These are phyloP conservation scores for Myanophis thanlyinensis DNA, from an alignment of 2,113 vertebrate genomes.

Conservation along the genomic window DNA sequence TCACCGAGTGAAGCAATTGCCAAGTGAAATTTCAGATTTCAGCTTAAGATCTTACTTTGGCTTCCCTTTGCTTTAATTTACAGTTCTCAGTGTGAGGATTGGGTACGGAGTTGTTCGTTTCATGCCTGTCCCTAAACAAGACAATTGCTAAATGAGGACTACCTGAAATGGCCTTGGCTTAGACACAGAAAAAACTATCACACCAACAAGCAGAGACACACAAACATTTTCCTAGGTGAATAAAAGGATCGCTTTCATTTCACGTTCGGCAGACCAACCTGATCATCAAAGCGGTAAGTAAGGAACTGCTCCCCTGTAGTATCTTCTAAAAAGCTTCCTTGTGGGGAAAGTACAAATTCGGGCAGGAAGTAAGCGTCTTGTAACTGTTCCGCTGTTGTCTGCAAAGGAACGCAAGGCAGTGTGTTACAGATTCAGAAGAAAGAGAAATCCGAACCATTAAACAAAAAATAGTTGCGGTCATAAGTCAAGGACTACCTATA, in stretches of 20 bases:
- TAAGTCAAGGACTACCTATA: too few species aligned
- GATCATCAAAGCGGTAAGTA: conserved; percentile 88
- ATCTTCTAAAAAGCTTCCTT: conserved; percentile 92
- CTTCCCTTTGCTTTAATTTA: not conserved
- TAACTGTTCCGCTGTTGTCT: conserved; percentile 75
- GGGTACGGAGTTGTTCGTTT: not conserved
- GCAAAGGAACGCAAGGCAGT: conserved; percentile 60
- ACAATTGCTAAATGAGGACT: not conserved
- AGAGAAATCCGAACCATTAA: not conserved
- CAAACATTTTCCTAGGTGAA: too few species aligned
- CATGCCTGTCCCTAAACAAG: not conserved
- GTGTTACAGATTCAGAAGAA: conserved; percentile 17
- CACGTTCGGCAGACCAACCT: conserved; percentile 70
- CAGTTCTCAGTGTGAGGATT: not conserved
- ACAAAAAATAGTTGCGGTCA: too few species aligned
- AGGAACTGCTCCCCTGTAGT: conserved; percentile 87
- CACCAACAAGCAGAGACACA: not conserved
- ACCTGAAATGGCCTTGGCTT: not conserved
- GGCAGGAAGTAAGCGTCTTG: conserved; percentile 89
- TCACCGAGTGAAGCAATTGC: not conserved
- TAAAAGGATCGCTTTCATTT: rapidly evolving
- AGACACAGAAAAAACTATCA: not conserved
- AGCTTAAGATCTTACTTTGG: not conserved
- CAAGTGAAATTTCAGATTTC: not conserved
- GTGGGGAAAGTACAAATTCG: conserved; percentile 91